A percentile compares a stretch with the other conserved stretches of the same genome.
These are phyloP conservation scores for Puntigrus tetrazona DNA, from an alignment of 2,113 vertebrate genomes.

Conservation along the genomic window DNA sequence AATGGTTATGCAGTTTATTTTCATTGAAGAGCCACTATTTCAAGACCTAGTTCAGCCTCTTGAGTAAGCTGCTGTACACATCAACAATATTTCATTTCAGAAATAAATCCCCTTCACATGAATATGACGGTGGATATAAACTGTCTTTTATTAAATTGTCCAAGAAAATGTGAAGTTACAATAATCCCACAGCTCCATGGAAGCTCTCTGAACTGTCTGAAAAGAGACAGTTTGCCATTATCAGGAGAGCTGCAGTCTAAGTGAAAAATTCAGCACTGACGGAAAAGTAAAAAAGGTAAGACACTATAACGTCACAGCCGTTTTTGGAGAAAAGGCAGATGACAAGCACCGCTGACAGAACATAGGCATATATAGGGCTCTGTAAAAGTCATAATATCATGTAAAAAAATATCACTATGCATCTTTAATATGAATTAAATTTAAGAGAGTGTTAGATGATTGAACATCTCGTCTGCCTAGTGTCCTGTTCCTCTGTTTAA, in stretches of 20 bases:
- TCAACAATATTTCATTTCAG: conserved; percentile 38
- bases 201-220: conserved; percentile 34
- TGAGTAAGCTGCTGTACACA: conserved; percentile 9
- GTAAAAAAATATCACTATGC: background rate
- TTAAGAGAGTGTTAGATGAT: no score
- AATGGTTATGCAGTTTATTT: conserved; percentile 19
- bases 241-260: conserved; percentile 26
- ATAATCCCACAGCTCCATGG: conserved; percentile 27
- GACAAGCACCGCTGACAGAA: no score
- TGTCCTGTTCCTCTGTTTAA: conserved; percentile 12
- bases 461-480: background rate
- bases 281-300: conserved; percentile 4
- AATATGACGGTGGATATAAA: conserved; percentile 37
- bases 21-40: conserved; percentile 14
- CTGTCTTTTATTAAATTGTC: conserved; percentile 42
- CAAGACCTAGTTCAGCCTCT: background rate
- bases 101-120: conserved; percentile 34
- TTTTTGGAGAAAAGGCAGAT: background rate
- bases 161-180: conserved; percentile 9
- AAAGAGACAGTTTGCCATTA: conserved; percentile 22
- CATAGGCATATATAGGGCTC: background rate
- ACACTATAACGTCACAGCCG: no score
- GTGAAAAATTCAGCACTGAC: conserved; percentile 5
- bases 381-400: background rate
- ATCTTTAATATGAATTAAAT: background rate